Percentiles rank a stretch among this genome's conserved stretches.
Conservation (phyloP, 2,797 vertebrate species). For the Platalea minor region DNA sequence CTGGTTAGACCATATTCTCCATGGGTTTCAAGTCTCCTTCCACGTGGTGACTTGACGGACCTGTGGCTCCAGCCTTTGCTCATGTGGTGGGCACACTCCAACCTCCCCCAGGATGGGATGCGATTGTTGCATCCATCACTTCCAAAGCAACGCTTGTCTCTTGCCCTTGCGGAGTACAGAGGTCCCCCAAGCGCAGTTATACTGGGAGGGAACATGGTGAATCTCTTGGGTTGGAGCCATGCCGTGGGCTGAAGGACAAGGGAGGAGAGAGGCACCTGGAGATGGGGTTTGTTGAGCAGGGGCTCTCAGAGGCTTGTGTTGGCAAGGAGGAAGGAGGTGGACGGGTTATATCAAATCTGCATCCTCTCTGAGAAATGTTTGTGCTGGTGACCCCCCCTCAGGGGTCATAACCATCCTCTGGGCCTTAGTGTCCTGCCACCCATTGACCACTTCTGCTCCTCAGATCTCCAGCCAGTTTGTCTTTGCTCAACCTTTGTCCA, state of each 20-base stretch:
- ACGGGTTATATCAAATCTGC: background rate
- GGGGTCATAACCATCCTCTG: background rate
- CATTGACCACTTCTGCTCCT: background rate
- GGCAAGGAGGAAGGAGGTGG: background rate
- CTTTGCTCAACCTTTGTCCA: background rate
- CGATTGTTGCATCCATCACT: background rate
- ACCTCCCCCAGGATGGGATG: background rate
- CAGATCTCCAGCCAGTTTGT: background rate
- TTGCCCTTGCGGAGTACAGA: accelerated
- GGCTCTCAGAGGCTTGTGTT: background rate
- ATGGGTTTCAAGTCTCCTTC: background rate
- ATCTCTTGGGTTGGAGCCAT: background rate
- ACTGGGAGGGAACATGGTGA: background rate
- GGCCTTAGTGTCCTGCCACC: background rate
- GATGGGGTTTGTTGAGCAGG: accelerated
- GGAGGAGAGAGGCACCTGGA: background rate
- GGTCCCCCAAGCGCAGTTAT: background rate
- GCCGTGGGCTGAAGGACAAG: background rate
- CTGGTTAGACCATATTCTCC: background rate
- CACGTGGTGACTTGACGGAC: accelerated
- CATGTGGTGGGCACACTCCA: accelerated
- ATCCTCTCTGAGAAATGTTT: background rate
- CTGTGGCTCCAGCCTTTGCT: background rate
- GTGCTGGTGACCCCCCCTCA: background rate
- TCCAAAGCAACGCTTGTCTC: background rate